Conservation (phyloP, 2,888 invertebrate species). For the Athripsodes cinereus region DNA sequence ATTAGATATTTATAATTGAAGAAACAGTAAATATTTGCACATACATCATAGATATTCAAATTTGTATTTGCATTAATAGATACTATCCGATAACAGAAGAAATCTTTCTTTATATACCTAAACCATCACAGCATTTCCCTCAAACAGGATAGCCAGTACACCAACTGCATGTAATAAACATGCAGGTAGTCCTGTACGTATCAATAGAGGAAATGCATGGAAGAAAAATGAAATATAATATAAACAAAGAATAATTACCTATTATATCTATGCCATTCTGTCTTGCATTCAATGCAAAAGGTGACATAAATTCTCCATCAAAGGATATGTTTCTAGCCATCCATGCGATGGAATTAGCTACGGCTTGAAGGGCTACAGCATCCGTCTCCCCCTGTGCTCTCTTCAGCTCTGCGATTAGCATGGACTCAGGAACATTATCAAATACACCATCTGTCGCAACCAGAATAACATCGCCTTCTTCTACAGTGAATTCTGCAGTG, state of each 20-base stretch:
- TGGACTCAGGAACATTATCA: constrained; percentile 92
- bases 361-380: constrained; percentile 74
- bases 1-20: too few species aligned
- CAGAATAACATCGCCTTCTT: constrained; percentile 90
- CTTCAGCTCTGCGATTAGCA: constrained; percentile 80
- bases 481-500: constrained; percentile 78
- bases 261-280: constrained; percentile 90
- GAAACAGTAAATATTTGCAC: too few species aligned
- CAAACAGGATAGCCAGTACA: too few species aligned
- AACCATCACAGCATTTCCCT: too few species aligned
- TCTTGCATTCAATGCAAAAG: constrained; percentile 89
- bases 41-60: too few species aligned
- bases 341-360: constrained; percentile 91
- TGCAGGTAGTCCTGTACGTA: too few species aligned
- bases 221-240: too few species aligned
- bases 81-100: too few species aligned
- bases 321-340: constrained; percentile 92
- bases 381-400: constrained; percentile 64
- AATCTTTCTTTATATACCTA: too few species aligned
- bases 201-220: too few species aligned
- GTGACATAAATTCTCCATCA: constrained; percentile 92
- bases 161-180: too few species aligned
- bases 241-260: constrained; percentile 49
- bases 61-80: too few species aligned
- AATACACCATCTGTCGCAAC: constrained; percentile 98